Evolutionary conservation across 2,113 vertebrate species (phyloP).

Genomic region (Eulemur rufifrons): DNA sequence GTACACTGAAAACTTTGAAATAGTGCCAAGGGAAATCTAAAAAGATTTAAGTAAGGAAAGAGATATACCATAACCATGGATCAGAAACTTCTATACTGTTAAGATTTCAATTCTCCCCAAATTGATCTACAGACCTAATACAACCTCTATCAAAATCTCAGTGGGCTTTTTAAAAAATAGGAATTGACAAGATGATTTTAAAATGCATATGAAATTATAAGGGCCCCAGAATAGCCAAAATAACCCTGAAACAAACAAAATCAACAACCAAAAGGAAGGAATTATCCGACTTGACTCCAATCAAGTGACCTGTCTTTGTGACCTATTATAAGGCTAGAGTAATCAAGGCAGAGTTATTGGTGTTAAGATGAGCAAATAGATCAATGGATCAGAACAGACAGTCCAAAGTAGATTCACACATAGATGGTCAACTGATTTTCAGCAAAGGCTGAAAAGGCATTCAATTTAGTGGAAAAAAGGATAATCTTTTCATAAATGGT

Average conservation of each 20-base stretch:
- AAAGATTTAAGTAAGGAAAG: not conserved
- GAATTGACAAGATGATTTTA: not conserved
- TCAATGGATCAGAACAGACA: not conserved
- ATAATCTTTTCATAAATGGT: not conserved
- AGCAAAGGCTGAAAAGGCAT: not conserved
- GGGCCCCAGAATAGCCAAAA: not conserved
- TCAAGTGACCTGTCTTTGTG: too few species aligned
- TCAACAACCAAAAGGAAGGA: not conserved
- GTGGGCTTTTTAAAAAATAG: not conserved
- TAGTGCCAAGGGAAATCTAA: not conserved
- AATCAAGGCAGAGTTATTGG: fast-evolving
- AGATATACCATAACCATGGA: too few species aligned
- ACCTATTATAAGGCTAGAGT: not conserved
- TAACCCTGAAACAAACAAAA: not conserved
- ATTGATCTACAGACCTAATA: not conserved
- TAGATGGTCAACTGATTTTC: not conserved
- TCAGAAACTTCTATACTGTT: not conserved
- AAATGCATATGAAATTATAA: not conserved
- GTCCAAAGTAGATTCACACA: not conserved
- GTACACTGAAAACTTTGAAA: not conserved
- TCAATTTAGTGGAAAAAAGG: not conserved
- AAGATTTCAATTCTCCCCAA: not conserved
- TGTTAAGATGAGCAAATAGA: fast-evolving
- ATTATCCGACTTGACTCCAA: too few species aligned
- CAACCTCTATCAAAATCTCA: not conserved